Evolutionary conservation across 2,113 vertebrate species (phyloP), one percentile per base, ranked within the genome.

Genomic region (Halcyon senegalensis): DNA sequence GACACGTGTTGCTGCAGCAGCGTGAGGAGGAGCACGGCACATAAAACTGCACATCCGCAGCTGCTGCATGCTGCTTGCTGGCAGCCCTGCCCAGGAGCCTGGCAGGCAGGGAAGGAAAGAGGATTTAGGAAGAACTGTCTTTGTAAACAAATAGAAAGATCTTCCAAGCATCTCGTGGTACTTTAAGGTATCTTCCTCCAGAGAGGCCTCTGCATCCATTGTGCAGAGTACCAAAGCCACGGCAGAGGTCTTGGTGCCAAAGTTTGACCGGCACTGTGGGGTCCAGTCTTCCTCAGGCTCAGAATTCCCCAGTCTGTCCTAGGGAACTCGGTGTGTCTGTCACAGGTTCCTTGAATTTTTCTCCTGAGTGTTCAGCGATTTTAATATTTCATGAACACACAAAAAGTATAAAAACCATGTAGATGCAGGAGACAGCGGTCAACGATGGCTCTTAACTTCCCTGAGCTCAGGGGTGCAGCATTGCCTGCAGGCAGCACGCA

Each of bases 11-110:
- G 11, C 55, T 58, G 59, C 41, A 51, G 15, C 13, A 11, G 51
- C 2, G 0, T 1, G 11, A 60, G n/a, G 16, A 44, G 82, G 60
- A 74, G 31, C 2, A 0, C 1, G 31, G 48, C 11, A 3, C 33
- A 4, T 39, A 8, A 2, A 39, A 3, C 73, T n/a, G 62, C 28
- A 33, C 14, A 11, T n/a, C 82, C 2, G 16, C 80, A 72, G 59
- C 25, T 15, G 5, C 43, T 43, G 43, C 43, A 16, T 43, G 43
- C 43, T 43, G 43, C 46, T 46, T 46, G 46, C 46, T 46, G 46
- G 19, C 43, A 43, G 43, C 12, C 7, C 37, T 74, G 60, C 72
- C 48, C 43, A n/a, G 66, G 41, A 59, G 30, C 25, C 48, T 78
- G 72, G 10, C 48, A 74, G 43, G 43, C 43, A 43, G 43, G 66